A percentile compares a stretch with the other conserved stretches of the same genome.
phyloP scores from a whole-genome alignment of 2,113 vertebrate genomes.

The Stictonetta naevosa region DNA sequence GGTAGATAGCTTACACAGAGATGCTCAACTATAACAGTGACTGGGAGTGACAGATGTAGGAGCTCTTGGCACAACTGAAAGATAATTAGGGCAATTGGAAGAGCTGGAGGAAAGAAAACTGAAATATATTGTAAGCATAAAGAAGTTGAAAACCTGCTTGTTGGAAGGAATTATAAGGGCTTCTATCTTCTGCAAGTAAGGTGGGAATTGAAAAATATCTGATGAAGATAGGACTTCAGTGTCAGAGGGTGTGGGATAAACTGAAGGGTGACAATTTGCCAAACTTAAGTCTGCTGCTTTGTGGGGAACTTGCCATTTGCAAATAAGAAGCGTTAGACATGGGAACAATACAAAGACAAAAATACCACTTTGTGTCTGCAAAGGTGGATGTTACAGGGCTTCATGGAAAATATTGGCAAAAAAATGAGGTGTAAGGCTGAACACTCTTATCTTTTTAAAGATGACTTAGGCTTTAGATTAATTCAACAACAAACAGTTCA shows the following conservation, averaged over 20 bases:
- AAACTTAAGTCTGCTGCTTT: background rate
- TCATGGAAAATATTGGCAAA: background rate
- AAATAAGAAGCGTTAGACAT: background rate
- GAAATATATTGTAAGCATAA: background rate
- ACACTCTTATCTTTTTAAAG: background rate
- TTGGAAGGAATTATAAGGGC: background rate
- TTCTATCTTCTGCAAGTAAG: background rate
- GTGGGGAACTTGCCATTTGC: background rate
- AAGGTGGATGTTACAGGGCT: background rate
- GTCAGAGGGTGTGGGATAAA: background rate
- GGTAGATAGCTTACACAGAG: background rate
- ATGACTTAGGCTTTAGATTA: background rate
- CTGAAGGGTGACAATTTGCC: background rate
- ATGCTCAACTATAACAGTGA: background rate
- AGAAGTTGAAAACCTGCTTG: conserved; percentile 19
- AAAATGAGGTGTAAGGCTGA: background rate
- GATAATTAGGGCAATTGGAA: background rate
- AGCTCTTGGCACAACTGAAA: background rate
- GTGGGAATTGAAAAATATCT: background rate
- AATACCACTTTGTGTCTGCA: background rate
- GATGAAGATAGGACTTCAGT: background rate
- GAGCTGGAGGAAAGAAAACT: background rate
- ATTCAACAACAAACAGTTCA: background rate
- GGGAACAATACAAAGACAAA: background rate
- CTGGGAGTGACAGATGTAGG: background rate